Percentiles rank a stretch among this genome's conserved stretches.
These are phyloP conservation scores for Drosophila lacteicornis DNA, from an alignment of 1,140 invertebrate species.

Conservation along the genomic window DNA sequence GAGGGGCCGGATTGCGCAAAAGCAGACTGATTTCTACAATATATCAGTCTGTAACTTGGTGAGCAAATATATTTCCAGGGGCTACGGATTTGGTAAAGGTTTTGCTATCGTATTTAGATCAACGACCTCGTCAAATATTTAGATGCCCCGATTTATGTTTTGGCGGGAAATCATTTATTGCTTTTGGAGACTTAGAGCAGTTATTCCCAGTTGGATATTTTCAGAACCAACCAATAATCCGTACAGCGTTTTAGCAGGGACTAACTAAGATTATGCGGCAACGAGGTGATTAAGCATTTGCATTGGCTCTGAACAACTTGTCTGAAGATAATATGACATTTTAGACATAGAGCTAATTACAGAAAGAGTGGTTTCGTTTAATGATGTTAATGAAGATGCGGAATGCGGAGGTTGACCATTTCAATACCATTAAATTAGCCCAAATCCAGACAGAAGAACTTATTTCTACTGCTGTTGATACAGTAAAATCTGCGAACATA, in stretches of 20 bases:
- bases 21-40: too few relatives aligned
- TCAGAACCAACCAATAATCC: neutral
- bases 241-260: neutral
- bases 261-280: conserved; percentile 19
- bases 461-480: too few relatives aligned
- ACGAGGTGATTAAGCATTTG: conserved; percentile 15
- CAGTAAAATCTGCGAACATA: too few relatives aligned
- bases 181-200: neutral
- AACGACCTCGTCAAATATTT: neutral
- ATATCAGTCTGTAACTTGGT: neutral
- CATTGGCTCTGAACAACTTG: conserved; percentile 6
- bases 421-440: too few relatives aligned
- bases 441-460: too few relatives aligned
- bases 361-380: neutral
- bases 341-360: neutral
- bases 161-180: neutral
- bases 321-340: neutral
- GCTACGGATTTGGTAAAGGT: too few relatives aligned
- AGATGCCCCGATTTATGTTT: neutral
- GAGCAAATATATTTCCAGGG: too few relatives aligned
- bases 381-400: too few relatives aligned
- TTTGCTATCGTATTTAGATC: neutral
- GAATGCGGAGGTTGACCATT: too few relatives aligned
- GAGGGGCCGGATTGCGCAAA: too few relatives aligned
- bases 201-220: neutral